Base-by-base conservation (phyloP, 2,113 vertebrate species). In the Nestor notabilis region DNA sequence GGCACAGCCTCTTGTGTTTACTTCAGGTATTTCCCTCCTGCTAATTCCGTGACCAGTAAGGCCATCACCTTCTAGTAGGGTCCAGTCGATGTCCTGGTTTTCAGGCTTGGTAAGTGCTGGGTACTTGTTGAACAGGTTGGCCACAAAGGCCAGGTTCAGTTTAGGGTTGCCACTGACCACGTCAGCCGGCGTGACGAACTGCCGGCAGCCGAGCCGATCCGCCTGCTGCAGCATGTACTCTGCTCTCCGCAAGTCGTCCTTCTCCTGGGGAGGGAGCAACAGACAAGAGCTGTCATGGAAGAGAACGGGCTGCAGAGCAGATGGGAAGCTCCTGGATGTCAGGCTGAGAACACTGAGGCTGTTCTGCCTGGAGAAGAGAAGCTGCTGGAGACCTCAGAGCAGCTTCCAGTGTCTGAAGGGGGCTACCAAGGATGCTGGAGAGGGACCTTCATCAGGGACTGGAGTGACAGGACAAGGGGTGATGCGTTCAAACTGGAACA, bases 81-180 rank as follows among this genome's bases (percentile, higher is more conserved):
- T 99, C 99, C 99, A 98, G 90, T 99, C 98, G 52, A 99, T 99
- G 88, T 99, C 99, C 85, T 99, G 99, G 97, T 99, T 98, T 91
- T 98, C 99, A 27, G 99, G 99, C 97, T 99, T 99, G 84, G 98
- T 99, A 87, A 99, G 98, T 28, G 99, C 99, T 1, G 99, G 99
- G 94, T 99, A 99, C 92, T 99, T 99, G 98, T 99, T 99, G 98
- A 99, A 99, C 74, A 99, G 98, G 83, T 99, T 99, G 61, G 99
- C 99, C 49, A 99, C 99, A 3, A 99, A 99, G 47, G 99, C 99
- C 98, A 99, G 93, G 90, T 99, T 99, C 87, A 99, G 98, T 92
- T 99, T 99, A 29, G 99, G 97, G 89, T 99, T 99, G 53, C 99
- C 99, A 17, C 97, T 98, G 94, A 99, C 99, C 14, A 99, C 99